phyloP scores from a whole-genome alignment of 2,797 vertebrate genomes.

The Rhinogobio ventralis region DNA sequence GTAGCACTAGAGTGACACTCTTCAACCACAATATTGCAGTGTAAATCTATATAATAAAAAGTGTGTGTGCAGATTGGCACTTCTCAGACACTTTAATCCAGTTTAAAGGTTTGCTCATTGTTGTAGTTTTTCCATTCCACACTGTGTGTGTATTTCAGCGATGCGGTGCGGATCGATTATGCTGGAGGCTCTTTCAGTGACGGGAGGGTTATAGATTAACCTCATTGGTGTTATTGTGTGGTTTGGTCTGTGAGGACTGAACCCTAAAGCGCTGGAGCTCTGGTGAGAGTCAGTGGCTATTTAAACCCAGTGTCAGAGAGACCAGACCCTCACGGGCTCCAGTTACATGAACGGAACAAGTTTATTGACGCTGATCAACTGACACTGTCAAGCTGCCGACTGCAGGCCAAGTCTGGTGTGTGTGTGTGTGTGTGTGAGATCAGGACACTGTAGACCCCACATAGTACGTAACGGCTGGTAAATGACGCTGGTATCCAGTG shows the following conservation, averaged over 20 bases:
- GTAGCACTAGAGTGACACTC: not conserved
- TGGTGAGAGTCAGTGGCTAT: not conserved
- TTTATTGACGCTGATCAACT: slow-evolving; percentile 15
- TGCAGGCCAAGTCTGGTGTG: not conserved
- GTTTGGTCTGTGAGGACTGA: not conserved
- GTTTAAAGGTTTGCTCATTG: not conserved
- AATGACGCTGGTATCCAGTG: slow-evolving; percentile 77
- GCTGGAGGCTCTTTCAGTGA: slow-evolving; percentile 40
- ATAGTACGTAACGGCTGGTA: slow-evolving; percentile 71
- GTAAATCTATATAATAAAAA: not conserved
- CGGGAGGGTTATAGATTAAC: slow-evolving; percentile 68
- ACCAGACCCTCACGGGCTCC: slow-evolving; percentile 9
- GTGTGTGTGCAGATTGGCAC: not conserved
- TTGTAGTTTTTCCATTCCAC: not conserved
- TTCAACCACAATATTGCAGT: not conserved
- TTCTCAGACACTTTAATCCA: not conserved
- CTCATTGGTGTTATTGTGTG: not conserved
- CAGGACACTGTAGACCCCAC: slow-evolving; percentile 11
- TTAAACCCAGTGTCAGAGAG: no score
- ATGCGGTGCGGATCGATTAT: slow-evolving; percentile 9
- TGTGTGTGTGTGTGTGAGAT: not conserved
- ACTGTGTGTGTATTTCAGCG: not conserved
- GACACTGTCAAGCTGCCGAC: not conserved
- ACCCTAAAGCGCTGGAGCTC: not conserved
- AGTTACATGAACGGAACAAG: slow-evolving; percentile 3